Percentiles rank a stretch among this genome's conserved stretches.
These are phyloP conservation scores for Callipepla squamata DNA, from an alignment of 2,113 vertebrate genomes.

Conservation along the genomic window DNA sequence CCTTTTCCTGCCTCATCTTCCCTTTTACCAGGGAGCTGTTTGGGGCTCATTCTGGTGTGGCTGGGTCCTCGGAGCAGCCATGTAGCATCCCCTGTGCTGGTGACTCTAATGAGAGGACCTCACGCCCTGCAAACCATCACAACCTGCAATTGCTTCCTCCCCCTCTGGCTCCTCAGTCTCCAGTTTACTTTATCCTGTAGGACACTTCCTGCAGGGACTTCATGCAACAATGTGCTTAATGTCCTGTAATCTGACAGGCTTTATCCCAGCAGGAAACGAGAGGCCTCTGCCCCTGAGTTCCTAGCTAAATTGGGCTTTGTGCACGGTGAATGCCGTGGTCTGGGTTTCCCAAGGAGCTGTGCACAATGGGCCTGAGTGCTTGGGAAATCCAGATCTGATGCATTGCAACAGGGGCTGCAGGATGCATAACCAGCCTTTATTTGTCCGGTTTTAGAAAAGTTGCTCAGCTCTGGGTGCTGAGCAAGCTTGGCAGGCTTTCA, in stretches of 20 bases:
- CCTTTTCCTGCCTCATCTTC: neutral
- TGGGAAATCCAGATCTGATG: neutral
- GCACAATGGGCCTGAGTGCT: neutral
- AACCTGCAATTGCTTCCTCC: neutral
- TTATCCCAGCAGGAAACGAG: slow-evolving; percentile 13
- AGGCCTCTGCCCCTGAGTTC: slow-evolving; percentile 18
- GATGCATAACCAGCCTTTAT: neutral
- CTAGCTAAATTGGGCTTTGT: accelerated
- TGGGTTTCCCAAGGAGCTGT: neutral
- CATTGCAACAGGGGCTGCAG: neutral
- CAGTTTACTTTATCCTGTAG: neutral
- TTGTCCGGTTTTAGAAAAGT: accelerated
- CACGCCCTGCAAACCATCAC: accelerated
- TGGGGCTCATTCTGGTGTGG: accelerated
- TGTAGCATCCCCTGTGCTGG: neutral
- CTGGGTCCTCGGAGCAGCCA: accelerated
- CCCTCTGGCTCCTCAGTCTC: accelerated
- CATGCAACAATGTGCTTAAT: neutral
- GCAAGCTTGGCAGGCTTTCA: accelerated
- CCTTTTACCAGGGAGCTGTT: neutral
- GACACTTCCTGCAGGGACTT: neutral
- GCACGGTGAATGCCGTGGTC: accelerated
- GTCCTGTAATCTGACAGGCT: neutral
- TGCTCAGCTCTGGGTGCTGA: accelerated
- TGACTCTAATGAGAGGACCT: neutral